These are phyloP conservation scores for Microctenopoma steveboyesi DNA, from an alignment of 2,797 vertebrate genomes.

Conservation along the genomic window DNA sequence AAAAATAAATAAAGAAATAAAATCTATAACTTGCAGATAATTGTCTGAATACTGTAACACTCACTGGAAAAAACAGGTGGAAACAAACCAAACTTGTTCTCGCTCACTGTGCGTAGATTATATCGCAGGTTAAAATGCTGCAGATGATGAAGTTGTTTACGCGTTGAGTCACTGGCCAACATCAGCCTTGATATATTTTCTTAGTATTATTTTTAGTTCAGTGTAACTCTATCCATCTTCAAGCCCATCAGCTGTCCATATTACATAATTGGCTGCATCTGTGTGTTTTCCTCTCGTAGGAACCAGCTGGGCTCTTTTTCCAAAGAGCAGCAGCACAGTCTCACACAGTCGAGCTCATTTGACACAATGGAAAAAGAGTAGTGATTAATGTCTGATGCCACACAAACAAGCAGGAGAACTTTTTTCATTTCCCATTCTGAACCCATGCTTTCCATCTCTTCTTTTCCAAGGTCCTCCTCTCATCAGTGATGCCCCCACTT, in stretches of 20 bases:
- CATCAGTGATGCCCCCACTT: conserved; percentile 42
- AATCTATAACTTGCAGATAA: background rate
- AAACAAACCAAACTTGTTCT: conserved; percentile 7
- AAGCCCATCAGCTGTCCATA: conserved; percentile 54
- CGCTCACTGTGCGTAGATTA: background rate
- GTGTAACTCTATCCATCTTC: conserved; percentile 18
- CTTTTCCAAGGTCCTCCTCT: conserved; percentile 61
- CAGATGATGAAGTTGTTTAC: conserved; percentile 11
- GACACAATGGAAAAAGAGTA: conserved; percentile 50
- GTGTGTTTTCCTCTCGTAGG: conserved; percentile 71
- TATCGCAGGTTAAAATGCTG: conserved; percentile 18
- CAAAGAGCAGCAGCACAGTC: conserved; percentile 34
- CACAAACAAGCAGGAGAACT: conserved; percentile 4
- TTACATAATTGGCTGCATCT: conserved; percentile 56
- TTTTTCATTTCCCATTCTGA: background rate
- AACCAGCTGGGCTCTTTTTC: conserved; percentile 55
- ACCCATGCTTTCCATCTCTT: background rate
- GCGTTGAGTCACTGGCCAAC: conserved; percentile 6
- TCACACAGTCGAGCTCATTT: conserved; percentile 17
- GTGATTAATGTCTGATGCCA: conserved; percentile 5
- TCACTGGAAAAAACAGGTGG: background rate
- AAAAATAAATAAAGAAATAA: background rate
- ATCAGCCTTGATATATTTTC: conserved; percentile 23
- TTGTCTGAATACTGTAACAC: background rate
- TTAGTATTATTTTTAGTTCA: conserved; percentile 23